Percentiles rank a stretch among this genome's conserved stretches.
Evolutionary conservation across 1,140 invertebrate species (phyloP).

Genomic region (Chrysopa pallens): DNA sequence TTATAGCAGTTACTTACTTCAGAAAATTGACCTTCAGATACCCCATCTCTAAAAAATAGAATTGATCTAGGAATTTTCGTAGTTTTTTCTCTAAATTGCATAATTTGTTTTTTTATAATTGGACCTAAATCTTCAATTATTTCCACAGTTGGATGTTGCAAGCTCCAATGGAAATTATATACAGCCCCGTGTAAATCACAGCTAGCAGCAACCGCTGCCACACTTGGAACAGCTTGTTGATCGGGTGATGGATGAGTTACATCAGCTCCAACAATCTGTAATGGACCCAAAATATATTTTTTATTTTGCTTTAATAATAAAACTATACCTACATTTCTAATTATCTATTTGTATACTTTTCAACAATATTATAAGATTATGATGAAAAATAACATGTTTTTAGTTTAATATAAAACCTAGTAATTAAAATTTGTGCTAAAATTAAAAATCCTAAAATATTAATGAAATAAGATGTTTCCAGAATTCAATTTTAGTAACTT

Average conservation of each 20-base stretch:
- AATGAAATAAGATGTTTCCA: too few species aligned
- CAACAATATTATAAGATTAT: too few species aligned
- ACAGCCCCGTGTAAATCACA: constrained; percentile 40
- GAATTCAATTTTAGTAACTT: too few species aligned
- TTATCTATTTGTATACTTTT: too few species aligned
- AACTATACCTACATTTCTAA: too few species aligned
- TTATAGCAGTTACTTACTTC: constrained; percentile 23
- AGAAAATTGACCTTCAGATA: constrained; percentile 73
- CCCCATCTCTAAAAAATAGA: constrained; percentile 71
- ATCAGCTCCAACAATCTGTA: constrained; percentile 51
- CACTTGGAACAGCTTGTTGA: constrained; percentile 49
- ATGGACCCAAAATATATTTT: too few species aligned
- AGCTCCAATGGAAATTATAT: constrained; percentile 49
- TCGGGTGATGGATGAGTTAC: constrained; percentile 73
- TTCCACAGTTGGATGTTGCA: constrained; percentile 43
- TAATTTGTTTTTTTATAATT: constrained; percentile 41
- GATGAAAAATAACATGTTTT: too few species aligned
- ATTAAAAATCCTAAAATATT: too few species aligned
- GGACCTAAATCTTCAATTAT: constrained; percentile 56
- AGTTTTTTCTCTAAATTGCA: constrained; percentile 4
- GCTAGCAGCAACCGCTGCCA: constrained; percentile 65
- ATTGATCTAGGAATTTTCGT: constrained; percentile 19
- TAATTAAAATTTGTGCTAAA: too few species aligned
- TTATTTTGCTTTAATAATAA: too few species aligned
- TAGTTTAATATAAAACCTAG: too few species aligned